Base-by-base conservation (phyloP, 1,140 invertebrate species). In the Luehdorfia chinensis region DNA sequence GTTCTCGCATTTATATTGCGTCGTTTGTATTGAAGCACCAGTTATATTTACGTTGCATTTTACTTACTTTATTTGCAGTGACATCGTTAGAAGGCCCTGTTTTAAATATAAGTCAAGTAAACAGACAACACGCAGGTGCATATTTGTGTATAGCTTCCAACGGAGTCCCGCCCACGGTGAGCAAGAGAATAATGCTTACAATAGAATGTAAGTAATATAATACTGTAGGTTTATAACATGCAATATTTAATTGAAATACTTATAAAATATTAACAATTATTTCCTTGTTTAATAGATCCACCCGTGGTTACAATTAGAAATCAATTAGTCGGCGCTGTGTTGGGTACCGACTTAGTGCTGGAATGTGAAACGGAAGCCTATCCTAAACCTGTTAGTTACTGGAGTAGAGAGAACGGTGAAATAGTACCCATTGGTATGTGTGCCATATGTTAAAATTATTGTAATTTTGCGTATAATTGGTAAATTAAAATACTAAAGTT, bases 61-160 rank as follows among this genome's bases (percentile, higher is more conserved):
- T 28, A 8, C 34, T 37, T 37, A 30, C 14, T 54, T 34, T 57
- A 30, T 14, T 73, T 73, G 28, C 55, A 85, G 79, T 84, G 31
- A 62, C 77, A 4, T 83, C 76, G 23, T 49, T 75, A 11, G 93
- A 96, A 54, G 94, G 95, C 1, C 88, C 93, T 21, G 87, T 92
- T 30, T 88, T 97, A 62, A 92, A 94, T 63, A 93, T 97, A 66
- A 93, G 90, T 19, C 90, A 92, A 72, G 94, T 96, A 6, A 95
- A 92, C 57, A 90, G 95, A 16, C 90, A 94, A 9, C 94, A 97
- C 65, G 97, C 97, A 91, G 95, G 95, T 3, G 92, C 94, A 3
- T 96, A 96, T 78, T 84, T 96, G 6, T 96, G 95, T 74, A 96
- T 97, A 43, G 95, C 94, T 8, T 94, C 93, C 7, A 96, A 96